Conservation (phyloP, 2,797 vertebrate species). For the Channa striata region DNA sequence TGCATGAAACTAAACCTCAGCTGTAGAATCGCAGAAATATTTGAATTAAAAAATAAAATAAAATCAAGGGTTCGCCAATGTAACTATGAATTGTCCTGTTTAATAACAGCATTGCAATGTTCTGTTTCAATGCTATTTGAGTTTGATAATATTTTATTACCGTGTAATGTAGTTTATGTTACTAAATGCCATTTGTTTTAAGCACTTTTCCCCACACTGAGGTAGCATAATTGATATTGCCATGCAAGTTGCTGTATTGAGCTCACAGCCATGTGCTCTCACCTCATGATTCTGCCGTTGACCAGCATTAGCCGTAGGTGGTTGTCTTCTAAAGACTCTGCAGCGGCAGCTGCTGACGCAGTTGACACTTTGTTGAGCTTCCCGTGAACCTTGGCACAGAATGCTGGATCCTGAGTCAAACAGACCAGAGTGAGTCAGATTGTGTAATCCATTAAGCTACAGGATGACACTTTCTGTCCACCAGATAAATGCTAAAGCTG, state of each 20-base stretch:
- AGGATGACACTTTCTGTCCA: not conserved
- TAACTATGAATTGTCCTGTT: too few relatives aligned
- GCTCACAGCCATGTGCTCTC: conserved; percentile 14
- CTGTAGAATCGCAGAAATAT: not conserved
- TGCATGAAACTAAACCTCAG: not conserved
- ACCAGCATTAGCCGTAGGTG: conserved; percentile 92
- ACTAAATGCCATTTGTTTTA: too few relatives aligned
- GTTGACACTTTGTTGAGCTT: conserved; percentile 96
- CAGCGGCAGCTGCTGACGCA: conserved; percentile 89
- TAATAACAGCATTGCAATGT: too few relatives aligned
- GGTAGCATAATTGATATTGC: too few relatives aligned
- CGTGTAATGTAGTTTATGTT: not conserved
- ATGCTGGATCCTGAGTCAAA: conserved; percentile 83
- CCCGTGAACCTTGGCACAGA: conserved; percentile 88
- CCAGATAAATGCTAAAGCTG: not conserved
- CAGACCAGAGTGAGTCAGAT: not conserved
- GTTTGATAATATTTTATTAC: too few relatives aligned
- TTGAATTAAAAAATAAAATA: not conserved
- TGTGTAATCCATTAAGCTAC: not conserved
- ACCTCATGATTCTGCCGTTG: conserved; percentile 97
- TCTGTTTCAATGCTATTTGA: too few relatives aligned
- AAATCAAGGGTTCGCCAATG: too few relatives aligned
- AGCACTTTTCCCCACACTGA: too few relatives aligned
- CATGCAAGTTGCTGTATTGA: too few relatives aligned
- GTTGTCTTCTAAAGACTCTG: conserved; percentile 90